phyloP scores from a whole-genome alignment of 2,113 vertebrate species.

The Taxidea taxus region DNA sequence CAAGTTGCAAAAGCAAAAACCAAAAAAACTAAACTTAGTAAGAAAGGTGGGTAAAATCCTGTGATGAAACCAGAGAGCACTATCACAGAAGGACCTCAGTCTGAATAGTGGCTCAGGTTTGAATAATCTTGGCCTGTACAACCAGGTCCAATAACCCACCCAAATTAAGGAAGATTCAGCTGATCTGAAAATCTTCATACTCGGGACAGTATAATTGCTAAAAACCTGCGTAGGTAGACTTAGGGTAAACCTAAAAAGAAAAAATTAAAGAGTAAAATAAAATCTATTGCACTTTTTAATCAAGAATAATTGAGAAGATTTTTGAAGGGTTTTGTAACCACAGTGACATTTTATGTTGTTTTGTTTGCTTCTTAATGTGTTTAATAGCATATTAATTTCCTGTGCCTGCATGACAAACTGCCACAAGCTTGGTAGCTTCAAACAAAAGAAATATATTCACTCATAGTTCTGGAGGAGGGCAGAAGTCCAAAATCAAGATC shows the following conservation, averaged over 20 bases:
- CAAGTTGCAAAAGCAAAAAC: neutral
- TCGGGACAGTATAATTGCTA: neutral
- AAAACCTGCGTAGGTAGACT: neutral
- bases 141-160: neutral
- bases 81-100: neutral
- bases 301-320: neutral
- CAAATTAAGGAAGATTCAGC: neutral
- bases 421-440: neutral
- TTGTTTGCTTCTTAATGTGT: neutral
- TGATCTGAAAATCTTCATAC: neutral
- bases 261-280: neutral
- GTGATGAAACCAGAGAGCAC: neutral
- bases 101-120: neutral
- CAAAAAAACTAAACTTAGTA: neutral
- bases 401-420: neutral
- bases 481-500: neutral
- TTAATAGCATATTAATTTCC: neutral
- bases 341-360: neutral
- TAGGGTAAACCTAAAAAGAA: neutral
- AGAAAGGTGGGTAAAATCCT: neutral
- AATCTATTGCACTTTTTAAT: neutral
- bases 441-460: neutral
- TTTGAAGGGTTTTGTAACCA: neutral
- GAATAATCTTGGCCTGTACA: neutral
- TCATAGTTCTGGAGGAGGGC: neutral